A percentile compares a stretch with the other conserved stretches of the same genome.
phyloP scores from a whole-genome alignment of 2,888 invertebrate species.

The Limenitis camilla region DNA sequence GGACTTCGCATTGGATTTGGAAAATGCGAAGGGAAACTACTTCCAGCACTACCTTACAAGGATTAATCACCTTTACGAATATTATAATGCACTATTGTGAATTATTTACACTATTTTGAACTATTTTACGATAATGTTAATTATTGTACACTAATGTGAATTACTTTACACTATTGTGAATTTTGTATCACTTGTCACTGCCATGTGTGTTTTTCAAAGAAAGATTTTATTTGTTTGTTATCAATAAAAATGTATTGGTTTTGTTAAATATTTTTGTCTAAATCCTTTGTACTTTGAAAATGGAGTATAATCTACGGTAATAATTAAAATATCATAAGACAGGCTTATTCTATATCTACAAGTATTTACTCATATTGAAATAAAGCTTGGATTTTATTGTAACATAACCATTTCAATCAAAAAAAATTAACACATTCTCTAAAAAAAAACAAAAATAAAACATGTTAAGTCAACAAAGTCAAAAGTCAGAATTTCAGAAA shows the following conservation, averaged over 20 bases:
- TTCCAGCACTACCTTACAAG: conserved; percentile 79
- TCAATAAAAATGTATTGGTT: conserved; percentile 17
- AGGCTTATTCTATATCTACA: too few relatives aligned
- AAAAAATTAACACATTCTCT: too few relatives aligned
- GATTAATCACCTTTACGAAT: conserved; percentile 23
- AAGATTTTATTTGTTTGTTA: conserved; percentile 16
- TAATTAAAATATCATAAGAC: background rate
- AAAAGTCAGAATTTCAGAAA: too few relatives aligned
- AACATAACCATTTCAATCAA: too few relatives aligned
- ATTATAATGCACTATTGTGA: too few relatives aligned
- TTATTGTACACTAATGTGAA: too few relatives aligned
- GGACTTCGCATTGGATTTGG: conserved; percentile 94
- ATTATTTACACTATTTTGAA: conserved; percentile 13
- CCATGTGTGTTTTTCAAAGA: conserved; percentile 21
- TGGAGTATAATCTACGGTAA: background rate
- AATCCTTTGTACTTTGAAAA: background rate
- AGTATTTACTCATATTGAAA: too few relatives aligned
- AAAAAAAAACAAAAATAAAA: too few relatives aligned
- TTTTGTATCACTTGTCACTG: conserved; percentile 23
- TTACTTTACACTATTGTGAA: too few relatives aligned
- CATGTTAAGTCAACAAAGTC: too few relatives aligned
- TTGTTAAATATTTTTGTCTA: conserved; percentile 6
- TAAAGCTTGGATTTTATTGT: too few relatives aligned
- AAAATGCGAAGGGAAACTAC: conserved; percentile 87
- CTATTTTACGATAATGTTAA: too few relatives aligned